A percentile compares a stretch with the other conserved stretches of the same genome.
Conservation (phyloP, 2,113 vertebrate species). For the Hippolais icterina region DNA sequence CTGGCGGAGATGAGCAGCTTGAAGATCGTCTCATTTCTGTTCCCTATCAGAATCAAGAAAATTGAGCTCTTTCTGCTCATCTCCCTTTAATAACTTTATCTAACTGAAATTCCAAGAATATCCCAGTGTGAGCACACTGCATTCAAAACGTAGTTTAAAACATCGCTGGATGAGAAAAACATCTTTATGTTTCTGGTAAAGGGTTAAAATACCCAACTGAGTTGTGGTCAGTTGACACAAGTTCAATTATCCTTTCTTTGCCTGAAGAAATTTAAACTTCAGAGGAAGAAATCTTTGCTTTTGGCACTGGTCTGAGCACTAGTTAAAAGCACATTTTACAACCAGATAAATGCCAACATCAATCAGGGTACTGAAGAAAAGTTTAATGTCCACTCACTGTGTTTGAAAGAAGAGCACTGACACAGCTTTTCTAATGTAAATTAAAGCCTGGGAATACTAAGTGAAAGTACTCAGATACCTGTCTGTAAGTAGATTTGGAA, state of each 20-base stretch:
- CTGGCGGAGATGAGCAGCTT: not conserved
- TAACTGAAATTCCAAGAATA: not conserved
- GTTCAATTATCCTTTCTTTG: not conserved
- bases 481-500: not conserved
- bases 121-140: not conserved
- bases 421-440: not conserved
- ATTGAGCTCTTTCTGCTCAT: not conserved
- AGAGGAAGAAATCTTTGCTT: not conserved
- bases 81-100: not conserved
- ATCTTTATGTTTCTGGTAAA: not conserved
- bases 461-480: not conserved
- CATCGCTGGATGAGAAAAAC: not conserved
- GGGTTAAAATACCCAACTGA: not conserved
- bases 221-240: not conserved
- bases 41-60: not conserved
- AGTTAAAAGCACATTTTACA: not conserved
- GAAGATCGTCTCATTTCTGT: not conserved
- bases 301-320: not conserved
- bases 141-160: not conserved
- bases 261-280: not conserved
- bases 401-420: not conserved
- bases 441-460: not conserved
- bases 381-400: not conserved
- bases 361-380: not conserved
- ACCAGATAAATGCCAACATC: not conserved